Evolutionary conservation across 2,113 vertebrate species (phyloP).

Genomic region (Aptenodytes patagonicus): DNA sequence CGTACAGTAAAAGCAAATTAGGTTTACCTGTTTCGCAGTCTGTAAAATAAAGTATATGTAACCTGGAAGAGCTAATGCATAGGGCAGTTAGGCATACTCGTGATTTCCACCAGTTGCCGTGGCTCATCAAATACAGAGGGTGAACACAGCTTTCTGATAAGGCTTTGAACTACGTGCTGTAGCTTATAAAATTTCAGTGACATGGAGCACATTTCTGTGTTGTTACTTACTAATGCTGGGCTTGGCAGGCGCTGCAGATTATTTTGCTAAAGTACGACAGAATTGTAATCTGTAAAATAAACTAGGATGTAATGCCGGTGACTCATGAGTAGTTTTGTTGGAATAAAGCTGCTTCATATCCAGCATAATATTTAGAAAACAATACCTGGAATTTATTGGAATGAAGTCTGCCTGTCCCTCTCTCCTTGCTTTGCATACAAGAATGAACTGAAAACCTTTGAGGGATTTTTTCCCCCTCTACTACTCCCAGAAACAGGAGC

Average conservation of each 20-base stretch:
- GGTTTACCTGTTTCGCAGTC: not conserved
- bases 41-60: not conserved
- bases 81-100: fast-evolving
- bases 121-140: not conserved
- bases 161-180: not conserved
- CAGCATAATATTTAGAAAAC: not conserved
- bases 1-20: not conserved
- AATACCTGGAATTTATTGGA: not conserved
- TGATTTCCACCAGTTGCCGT: not conserved
- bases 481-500: not conserved
- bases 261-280: not conserved
- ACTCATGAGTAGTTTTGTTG: not conserved
- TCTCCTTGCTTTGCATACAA: not conserved
- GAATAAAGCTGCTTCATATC: not conserved
- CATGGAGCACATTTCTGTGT: not conserved
- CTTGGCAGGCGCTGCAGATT: not conserved
- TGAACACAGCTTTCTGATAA: not conserved
- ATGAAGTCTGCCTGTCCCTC: not conserved
- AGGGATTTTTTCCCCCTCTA: not conserved
- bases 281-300: not conserved
- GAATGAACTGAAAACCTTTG: not conserved
- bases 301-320: not conserved
- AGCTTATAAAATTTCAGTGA: not conserved
- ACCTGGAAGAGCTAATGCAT: not conserved
- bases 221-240: not conserved